Conservation (phyloP, 2,797 vertebrate species). For the Aldrovandia affinis region DNA sequence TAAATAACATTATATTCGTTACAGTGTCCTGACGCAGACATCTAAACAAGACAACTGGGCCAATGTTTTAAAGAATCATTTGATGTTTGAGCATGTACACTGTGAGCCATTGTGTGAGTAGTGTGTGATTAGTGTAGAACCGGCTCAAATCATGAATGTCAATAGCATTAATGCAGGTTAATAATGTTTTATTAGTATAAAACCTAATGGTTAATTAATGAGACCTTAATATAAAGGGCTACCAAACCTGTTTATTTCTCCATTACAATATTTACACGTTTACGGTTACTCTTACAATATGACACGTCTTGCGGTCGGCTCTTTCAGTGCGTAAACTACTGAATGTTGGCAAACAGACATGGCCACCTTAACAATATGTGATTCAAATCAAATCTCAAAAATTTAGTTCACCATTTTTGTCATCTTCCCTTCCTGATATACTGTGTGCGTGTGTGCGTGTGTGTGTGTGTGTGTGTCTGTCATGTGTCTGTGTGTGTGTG, state of each 20-base stretch:
- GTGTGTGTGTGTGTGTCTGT: slow-evolving; percentile 16
- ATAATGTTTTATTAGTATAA: no score
- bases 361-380: neutral
- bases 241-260: neutral
- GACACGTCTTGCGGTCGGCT: neutral
- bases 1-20: no score
- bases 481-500: neutral
- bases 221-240: neutral
- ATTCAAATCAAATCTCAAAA: neutral
- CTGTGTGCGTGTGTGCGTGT: no score
- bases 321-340: neutral
- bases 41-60: no score
- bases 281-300: neutral
- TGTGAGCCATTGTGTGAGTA: neutral
- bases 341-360: neutral
- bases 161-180: neutral
- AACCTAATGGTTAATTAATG: neutral
- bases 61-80: neutral
- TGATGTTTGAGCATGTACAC: neutral
- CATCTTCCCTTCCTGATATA: no score
- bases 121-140: neutral
- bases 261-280: no score
- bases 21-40: no score
- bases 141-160: neutral
- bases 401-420: neutral